Base-by-base conservation (phyloP, 2,888 invertebrate genomes). In the Xylota sylvarum region DNA sequence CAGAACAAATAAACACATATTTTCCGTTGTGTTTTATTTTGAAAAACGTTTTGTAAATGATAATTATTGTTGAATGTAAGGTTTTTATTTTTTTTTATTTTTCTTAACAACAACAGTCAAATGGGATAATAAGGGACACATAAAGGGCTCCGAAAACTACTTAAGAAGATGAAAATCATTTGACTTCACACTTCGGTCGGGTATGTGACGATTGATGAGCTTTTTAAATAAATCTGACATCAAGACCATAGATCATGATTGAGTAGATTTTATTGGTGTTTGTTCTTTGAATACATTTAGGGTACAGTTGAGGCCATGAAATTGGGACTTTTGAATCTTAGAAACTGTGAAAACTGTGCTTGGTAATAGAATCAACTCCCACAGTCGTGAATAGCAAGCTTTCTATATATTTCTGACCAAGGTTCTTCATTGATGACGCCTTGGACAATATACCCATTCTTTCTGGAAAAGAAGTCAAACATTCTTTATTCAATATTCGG, bases 171-270 rank as follows among this genome's bases (percentile, higher is more conserved):
- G 62, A 62, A 52, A 73, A 50, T 37, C 62, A 30, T 17, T 62
- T 62, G 60, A 12, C 17, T 52, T 73, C 52, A 62, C 73, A 73
- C 73, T 73, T 40, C 12, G n/a, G n/a, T 64, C 17, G 30, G 1
- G n/a, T n/a, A 23, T 23, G 27, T 9, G 27, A 50, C 35, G 50
- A 72, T 72, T 72, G 50, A 72, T 60, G 72, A 50, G 50, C 48
- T 72, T 72, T 50, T 72, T 50, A 14, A 72, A 27, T 60, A 19
- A 60, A 72, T 52, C 52, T 32, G 73, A 73, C 73, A 52, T 52
- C 52, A 9, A 40, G 62, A 55, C 62, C 27, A 32, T 73, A 30
- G 52, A 73, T 73, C 62, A 62, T 62, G 50, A 60, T 60, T 60
- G 58, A 35, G 37, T 14, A 10, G 72, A 35, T 58, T 72, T 58